Conservation (phyloP, 2,888 invertebrate species). For the Cryptocheilus praepositus region DNA sequence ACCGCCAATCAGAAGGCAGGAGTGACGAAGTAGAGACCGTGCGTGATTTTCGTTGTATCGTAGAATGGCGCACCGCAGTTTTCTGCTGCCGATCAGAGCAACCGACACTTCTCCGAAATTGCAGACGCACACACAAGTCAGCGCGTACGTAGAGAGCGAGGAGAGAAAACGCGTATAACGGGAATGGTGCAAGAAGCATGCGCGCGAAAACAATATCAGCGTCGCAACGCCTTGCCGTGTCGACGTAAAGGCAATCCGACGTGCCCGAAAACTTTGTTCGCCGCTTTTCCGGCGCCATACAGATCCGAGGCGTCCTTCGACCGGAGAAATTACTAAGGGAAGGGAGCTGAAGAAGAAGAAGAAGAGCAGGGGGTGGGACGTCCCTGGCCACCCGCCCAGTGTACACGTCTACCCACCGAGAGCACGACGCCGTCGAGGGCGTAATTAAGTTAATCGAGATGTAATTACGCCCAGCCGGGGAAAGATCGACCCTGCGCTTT, state of each 20-base stretch:
- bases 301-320: conserved; percentile 12
- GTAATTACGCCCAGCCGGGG: conserved; percentile 47
- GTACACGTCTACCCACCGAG: not conserved
- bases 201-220: conserved; percentile 39
- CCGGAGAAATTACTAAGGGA: conserved; percentile 10
- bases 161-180: not conserved
- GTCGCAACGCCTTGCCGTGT: conserved; percentile 33
- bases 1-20: no score
- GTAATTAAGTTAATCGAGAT: conserved; percentile 63
- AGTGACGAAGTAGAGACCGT: no score
- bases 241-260: conserved; percentile 30
- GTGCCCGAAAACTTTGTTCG: conserved; percentile 45
- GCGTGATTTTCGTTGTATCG: no score
- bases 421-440: conserved; percentile 27
- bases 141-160: not conserved
- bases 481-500: conserved; percentile 7
- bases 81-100: no score
- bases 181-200: conserved; percentile 1
- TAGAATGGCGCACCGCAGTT: no score
- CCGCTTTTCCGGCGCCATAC: conserved; percentile 45
- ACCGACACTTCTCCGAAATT: no score
- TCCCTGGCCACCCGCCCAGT: not conserved
- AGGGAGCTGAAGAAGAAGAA: no score
- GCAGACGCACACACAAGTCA: no score
- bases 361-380: not conserved